Evolutionary conservation across 1,140 invertebrate species (phyloP), one percentile per base, ranked within the genome.

Genomic region (Drosophila tropicalis): DNA sequence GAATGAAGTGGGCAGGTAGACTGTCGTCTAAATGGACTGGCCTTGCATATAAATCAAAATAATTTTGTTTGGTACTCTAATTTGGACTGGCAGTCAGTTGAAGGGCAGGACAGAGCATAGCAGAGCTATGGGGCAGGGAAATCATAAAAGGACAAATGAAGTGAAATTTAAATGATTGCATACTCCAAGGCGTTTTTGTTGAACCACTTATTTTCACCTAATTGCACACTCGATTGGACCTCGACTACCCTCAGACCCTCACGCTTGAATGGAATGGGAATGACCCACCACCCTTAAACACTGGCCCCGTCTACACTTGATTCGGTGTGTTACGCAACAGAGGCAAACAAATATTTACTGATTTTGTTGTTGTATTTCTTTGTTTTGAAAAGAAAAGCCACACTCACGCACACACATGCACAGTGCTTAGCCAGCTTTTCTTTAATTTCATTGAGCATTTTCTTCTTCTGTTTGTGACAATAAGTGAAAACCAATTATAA

Each of bases 131-230:
- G 41, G n/a, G 13, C 10, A 1, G 34, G 61, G 39, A 67, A 84
- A 77, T 85, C 83, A 82, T 87, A 89, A 87, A 89, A 87, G 80
- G 80, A 87, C 84, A 87, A 87, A 87, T 87, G 84, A 87, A 87
- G 80, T 87, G 84, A 87, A 87, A 89, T 87, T 87, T 89, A 89
- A 87, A 87, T 87, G 84, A 87, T 87, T 87, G 84, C 84, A 89
- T 89, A 87, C 80, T 87, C 75, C 68, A 66, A 87, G 84, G 84
- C 84, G 76, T 87, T 89, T 87, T 89, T 87, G 76, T 72, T 78
- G 81, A 87, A 87, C 84, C 84, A 87, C 86, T 87, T 87, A 87
- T 84, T 87, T 87, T 87, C 84, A 89, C 84, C 84, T 87, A 87
- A 87, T 87, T 87, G 84, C 84, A 89, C 84, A 87, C 84, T 87